These are phyloP conservation scores for Sialis lutaria DNA, from an alignment of 2,888 invertebrate species.

Conservation along the genomic window DNA sequence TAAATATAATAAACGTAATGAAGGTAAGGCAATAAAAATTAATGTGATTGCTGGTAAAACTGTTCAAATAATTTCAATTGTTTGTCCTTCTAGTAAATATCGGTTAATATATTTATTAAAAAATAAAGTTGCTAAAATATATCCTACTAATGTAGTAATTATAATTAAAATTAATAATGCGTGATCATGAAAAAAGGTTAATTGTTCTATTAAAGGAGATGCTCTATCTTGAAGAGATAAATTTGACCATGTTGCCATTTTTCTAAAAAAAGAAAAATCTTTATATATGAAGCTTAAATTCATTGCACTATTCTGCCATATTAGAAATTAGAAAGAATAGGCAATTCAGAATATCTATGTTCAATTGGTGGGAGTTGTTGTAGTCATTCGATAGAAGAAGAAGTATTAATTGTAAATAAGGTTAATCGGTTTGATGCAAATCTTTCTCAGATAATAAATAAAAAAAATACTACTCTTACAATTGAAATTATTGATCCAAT, in stretches of 20 bases:
- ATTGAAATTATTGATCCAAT: conserved; percentile 47
- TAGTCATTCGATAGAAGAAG: conserved; percentile 42
- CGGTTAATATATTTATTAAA: conserved; percentile 38
- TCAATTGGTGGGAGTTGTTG: conserved; percentile 37
- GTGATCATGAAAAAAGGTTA: conserved; percentile 45
- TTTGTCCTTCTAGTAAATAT: conserved; percentile 36
- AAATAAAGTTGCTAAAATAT: conserved; percentile 34
- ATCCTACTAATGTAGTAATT: conserved; percentile 40
- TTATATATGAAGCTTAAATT: conserved; percentile 51
- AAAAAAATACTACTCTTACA: conserved; percentile 35
- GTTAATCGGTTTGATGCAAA: conserved; percentile 32
- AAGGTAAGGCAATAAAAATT: conserved; percentile 44
- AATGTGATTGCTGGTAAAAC: conserved; percentile 39
- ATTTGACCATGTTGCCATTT: conserved; percentile 39
- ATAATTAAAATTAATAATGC: conserved; percentile 39
- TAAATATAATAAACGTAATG: conserved; percentile 38
- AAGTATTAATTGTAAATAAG: conserved; percentile 30
- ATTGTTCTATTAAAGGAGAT: conserved; percentile 47
- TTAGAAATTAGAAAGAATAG: conserved; percentile 40
- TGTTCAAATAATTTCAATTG: conserved; percentile 48
- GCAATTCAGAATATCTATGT: conserved; percentile 40
- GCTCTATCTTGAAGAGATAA: conserved; percentile 39
- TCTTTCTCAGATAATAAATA: conserved; percentile 44
- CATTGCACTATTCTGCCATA: conserved; percentile 42
- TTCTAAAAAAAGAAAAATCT: conserved; percentile 41